A percentile compares a stretch with the other conserved stretches of the same genome.
phyloP scores from a whole-genome alignment of 2,113 vertebrate species.

The Nannobrachium achirus region DNA sequence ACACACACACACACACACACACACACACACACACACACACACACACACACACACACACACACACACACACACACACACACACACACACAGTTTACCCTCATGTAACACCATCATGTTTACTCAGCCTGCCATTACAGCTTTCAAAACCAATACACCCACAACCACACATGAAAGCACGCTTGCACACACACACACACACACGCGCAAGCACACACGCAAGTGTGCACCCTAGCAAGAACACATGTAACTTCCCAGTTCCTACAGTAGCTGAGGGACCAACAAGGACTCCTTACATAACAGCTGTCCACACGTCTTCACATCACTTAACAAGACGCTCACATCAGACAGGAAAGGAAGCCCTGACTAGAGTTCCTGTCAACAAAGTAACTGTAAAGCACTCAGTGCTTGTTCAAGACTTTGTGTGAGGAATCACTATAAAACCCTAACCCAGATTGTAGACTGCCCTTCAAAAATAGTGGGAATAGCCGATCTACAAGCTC shows the following conservation, averaged over 20 bases:
- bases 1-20: too few species aligned
- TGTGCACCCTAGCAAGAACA: background rate
- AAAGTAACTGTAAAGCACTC: too few species aligned
- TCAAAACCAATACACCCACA: background rate
- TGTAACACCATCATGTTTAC: background rate
- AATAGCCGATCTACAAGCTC: too few species aligned
- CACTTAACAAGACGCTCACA: background rate
- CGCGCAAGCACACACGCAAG: background rate
- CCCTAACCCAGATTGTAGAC: too few species aligned
- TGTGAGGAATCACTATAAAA: too few species aligned
- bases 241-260: background rate
- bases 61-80: background rate
- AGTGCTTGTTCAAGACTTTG: too few species aligned
- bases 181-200: background rate
- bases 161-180: background rate
- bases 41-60: too few species aligned
- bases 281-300: background rate
- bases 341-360: background rate
- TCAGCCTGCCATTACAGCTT: background rate
- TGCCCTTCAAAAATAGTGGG: too few species aligned
- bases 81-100: background rate
- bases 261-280: background rate
- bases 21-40: too few species aligned
- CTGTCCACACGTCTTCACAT: background rate
- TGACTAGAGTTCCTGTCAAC: background rate